These are phyloP conservation scores for Craterocephalus amniculus DNA, from an alignment of 2,797 vertebrate species.

Conservation along the genomic window DNA sequence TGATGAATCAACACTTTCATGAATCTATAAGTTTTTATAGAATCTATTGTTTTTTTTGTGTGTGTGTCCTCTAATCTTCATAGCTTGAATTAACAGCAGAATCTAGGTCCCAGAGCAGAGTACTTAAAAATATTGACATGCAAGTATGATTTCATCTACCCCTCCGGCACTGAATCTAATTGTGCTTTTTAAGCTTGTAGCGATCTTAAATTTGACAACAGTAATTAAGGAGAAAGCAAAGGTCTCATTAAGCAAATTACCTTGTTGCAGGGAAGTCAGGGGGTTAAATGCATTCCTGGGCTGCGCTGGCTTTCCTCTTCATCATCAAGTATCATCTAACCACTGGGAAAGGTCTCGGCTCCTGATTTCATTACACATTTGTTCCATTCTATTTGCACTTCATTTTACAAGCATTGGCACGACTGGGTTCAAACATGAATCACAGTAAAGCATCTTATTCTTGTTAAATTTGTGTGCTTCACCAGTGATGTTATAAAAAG, in stretches of 20 bases:
- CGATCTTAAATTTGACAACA: constrained; percentile 56
- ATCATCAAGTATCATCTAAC: constrained; percentile 58
- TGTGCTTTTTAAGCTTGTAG: constrained; percentile 55
- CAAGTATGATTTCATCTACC: constrained; percentile 57
- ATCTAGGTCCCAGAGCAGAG: constrained; percentile 21
- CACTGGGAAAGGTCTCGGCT: constrained; percentile 22
- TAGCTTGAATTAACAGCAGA: constrained; percentile 27
- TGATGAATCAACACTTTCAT: neutral
- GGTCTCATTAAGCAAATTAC: constrained; percentile 74
- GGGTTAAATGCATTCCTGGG: constrained; percentile 58
- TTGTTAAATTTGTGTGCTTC: constrained; percentile 35
- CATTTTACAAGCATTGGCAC: constrained; percentile 39
- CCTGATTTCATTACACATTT: constrained; percentile 60
- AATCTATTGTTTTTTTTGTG: neutral
- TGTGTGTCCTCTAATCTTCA: constrained; percentile 21
- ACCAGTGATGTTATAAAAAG: constrained; percentile 13
- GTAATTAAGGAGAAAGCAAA: constrained; percentile 66
- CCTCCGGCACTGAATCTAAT: constrained; percentile 56
- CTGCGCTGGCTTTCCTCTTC: constrained; percentile 42
- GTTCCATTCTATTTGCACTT: constrained; percentile 47
- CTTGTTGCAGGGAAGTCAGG: constrained; percentile 51
- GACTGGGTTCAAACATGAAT: constrained; percentile 23
- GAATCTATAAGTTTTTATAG: neutral
- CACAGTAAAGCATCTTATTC: constrained; percentile 26
- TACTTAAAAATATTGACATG: constrained; percentile 56